Base-by-base conservation (phyloP, 2,888 invertebrate species). In the Pomacea canaliculata region DNA sequence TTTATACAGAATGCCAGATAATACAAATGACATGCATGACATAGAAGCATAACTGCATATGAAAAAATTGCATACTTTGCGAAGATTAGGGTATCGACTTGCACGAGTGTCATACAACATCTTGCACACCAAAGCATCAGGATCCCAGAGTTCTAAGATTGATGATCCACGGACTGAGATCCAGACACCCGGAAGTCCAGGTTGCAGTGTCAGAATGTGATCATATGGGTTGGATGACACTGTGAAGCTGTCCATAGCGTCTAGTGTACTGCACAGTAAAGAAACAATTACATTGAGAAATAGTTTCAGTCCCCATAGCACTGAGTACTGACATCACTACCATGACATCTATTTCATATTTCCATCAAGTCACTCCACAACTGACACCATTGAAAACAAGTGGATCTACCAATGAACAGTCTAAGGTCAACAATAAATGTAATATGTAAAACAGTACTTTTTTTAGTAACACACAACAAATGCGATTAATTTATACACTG, bases 71-170 rank as follows among this genome's bases (percentile, higher is more conserved):
- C 78, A 74, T 78, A 90, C 91, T 87, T 88, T 87, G 76, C 85
- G 83, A 4, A 86, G 83, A 65, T 85, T 83, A 19, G 88, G 86
- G 77, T 87, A 87, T 81, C 85, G 82, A 77, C 88, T 87, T 56
- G 86, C 88, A 59, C 90, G 84, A 23, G 92, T 91, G 83, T 92
- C 92, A 84, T 91, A 92, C 73, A 92, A 86, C 83, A 92, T 88
- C 71, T 89, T 89, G 83, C 92, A 92, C 60, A 89, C 89, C n/a
- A 91, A 85, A 4, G 84, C 83, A 37, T 85, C 78, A 0, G 90
- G 88, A 79, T 91, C 91, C 92, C 92, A 92, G 60, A 92, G 86
- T 83, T 92, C 92, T 73, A 92, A 80, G 27, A 92, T 87, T n/a
- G 92, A 91, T 0, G 92, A 92, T 27, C 92, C 92, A 60, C 91